A percentile compares a stretch with the other conserved stretches of the same genome.
Conservation (phyloP, 2,888 invertebrate species). For the Zootermopsis nevadensis region DNA sequence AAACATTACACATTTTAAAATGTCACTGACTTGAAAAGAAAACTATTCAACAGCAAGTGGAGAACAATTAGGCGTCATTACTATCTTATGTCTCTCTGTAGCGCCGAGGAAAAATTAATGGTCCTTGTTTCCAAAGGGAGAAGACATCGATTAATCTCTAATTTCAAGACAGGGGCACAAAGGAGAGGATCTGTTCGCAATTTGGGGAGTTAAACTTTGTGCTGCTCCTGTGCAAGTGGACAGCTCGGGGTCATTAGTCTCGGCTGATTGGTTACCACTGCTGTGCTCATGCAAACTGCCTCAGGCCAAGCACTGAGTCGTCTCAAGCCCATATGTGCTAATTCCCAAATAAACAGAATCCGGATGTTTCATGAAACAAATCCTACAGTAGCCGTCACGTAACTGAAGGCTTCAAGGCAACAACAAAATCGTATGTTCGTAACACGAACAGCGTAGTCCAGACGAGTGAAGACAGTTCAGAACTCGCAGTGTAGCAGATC, state of each 20-base stretch:
- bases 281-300: not conserved
- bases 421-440: no score
- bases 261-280: not conserved
- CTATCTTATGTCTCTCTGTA: not conserved
- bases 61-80: not conserved
- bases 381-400: no score
- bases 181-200: not conserved
- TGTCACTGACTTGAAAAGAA: not conserved
- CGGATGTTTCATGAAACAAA: no score
- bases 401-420: no score
- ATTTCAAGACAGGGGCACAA: not conserved
- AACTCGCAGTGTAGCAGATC: no score
- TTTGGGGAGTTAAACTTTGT: not conserved
- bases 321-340: no score
- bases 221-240: not conserved
- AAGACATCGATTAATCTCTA: not conserved
- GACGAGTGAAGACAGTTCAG: no score
- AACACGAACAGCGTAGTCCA: no score
- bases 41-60: not conserved
- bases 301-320: no score
- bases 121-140: not conserved
- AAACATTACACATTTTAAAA: not conserved
- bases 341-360: no score
- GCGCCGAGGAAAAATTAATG: not conserved
- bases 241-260: constrained; percentile 1